Conservation (phyloP, 2,113 vertebrate species). For the Empidonax traillii region DNA sequence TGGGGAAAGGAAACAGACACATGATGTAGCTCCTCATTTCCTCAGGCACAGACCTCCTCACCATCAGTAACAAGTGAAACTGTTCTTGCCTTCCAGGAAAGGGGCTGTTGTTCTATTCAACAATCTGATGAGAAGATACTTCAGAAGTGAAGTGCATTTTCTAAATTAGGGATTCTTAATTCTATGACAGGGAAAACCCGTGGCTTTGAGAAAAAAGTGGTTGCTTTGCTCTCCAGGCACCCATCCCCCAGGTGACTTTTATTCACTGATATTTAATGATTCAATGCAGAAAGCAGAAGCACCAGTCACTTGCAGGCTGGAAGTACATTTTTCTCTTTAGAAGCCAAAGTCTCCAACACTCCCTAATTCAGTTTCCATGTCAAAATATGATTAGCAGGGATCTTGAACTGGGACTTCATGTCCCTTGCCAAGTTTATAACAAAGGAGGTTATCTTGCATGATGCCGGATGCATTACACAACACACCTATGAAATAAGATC, state of each 20-base stretch:
- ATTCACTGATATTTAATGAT: background rate
- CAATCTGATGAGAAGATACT: background rate
- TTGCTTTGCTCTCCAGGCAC: background rate
- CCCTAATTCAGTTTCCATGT: background rate
- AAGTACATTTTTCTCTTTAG: background rate
- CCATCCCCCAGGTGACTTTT: background rate
- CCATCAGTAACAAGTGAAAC: background rate
- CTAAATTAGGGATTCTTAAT: background rate
- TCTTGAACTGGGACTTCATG: background rate
- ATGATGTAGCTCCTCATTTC: background rate
- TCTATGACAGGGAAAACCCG: background rate
- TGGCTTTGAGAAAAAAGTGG: background rate
- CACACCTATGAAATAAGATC: background rate
- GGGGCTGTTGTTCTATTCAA: background rate
- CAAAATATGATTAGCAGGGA: background rate
- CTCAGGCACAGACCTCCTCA: background rate
- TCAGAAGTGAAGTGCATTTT: background rate
- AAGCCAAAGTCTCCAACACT: background rate
- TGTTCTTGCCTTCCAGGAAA: background rate
- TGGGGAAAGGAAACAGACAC: background rate
- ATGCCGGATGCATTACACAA: background rate
- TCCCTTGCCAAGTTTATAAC: background rate
- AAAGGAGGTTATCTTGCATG: background rate
- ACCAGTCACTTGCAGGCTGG: background rate
- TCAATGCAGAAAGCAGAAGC: background rate